phyloP scores from a whole-genome alignment of 37 sponge, comb jelly and placozoan species.

The Eunapius fragilis region DNA sequence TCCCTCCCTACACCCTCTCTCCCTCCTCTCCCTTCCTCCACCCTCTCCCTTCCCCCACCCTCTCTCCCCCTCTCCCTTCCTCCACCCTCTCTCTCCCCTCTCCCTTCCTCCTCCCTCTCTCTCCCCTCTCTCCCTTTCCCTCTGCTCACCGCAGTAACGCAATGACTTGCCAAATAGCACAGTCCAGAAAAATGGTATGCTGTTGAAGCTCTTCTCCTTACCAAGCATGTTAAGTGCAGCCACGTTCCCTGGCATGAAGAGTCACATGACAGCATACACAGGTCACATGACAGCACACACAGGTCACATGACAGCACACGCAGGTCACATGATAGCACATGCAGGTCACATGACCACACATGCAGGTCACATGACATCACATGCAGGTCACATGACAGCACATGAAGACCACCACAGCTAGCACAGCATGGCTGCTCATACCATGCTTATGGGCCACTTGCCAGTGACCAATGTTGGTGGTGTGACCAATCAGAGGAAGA shows the following conservation, averaged over 20 bases:
- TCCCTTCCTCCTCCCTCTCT: too few relatives aligned
- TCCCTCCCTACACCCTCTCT: too few relatives aligned
- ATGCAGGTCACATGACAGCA: too few relatives aligned
- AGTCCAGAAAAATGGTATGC: conserved; percentile 97
- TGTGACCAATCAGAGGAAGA: conserved; percentile 65
- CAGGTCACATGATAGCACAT: too few relatives aligned
- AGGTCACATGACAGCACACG: neutral
- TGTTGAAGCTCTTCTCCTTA: conserved; percentile 59
- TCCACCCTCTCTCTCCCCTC: neutral
- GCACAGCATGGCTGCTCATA: too few relatives aligned
- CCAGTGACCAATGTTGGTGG: conserved; percentile 93
- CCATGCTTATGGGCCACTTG: conserved; percentile 93
- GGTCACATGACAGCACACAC: neutral
- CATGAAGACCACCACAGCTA: too few relatives aligned
- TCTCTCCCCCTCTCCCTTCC: too few relatives aligned
- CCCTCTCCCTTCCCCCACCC: too few relatives aligned
- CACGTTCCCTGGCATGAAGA: conserved; percentile 52
- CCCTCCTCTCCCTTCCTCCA: neutral
- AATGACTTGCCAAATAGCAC: conserved; percentile 87
- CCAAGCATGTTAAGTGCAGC: conserved; percentile 91
- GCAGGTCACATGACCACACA: too few relatives aligned
- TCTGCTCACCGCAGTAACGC: conserved; percentile 77
- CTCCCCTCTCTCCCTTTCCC: neutral
- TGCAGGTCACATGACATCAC: too few relatives aligned
- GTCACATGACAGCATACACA: neutral